These are phyloP conservation scores for Synodontis membranacea DNA, from an alignment of 2,113 vertebrate genomes.

Conservation along the genomic window DNA sequence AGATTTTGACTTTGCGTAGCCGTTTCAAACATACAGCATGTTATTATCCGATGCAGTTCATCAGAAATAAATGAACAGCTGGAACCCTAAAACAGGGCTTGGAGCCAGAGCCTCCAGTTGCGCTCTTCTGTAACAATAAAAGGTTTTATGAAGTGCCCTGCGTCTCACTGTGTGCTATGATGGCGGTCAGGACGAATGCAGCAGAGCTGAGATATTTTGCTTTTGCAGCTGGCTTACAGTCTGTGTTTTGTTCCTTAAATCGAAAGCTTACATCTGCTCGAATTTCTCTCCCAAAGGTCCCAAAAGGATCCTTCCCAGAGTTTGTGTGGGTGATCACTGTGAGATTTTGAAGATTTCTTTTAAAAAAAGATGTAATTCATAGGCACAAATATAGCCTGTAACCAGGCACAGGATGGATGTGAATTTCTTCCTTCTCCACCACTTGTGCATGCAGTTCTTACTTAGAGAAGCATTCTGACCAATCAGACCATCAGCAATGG, in stretches of 20 bases:
- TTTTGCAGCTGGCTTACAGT: constrained; percentile 18
- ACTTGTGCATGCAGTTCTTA: background rate
- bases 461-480: background rate
- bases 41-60: background rate
- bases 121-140: background rate
- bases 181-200: background rate
- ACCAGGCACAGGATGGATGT: background rate
- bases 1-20: background rate
- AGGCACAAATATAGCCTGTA: background rate
- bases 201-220: constrained; percentile 17
- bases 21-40: background rate
- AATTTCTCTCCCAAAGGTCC: constrained; percentile 6
- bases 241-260: constrained; percentile 1
- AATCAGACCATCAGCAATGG: background rate
- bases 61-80: constrained; percentile 36
- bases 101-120: background rate
- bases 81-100: background rate
- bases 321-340: constrained; percentile 4
- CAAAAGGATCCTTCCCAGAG: background rate
- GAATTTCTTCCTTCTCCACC: background rate
- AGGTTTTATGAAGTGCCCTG: constrained; percentile 12
- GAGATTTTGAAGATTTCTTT: constrained; percentile 3
- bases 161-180: constrained; percentile 4
- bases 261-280: background rate
- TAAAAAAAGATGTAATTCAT: background rate